phyloP scores from a whole-genome alignment of 2,113 vertebrate species.

The Heterotilapia buettikoferi region DNA sequence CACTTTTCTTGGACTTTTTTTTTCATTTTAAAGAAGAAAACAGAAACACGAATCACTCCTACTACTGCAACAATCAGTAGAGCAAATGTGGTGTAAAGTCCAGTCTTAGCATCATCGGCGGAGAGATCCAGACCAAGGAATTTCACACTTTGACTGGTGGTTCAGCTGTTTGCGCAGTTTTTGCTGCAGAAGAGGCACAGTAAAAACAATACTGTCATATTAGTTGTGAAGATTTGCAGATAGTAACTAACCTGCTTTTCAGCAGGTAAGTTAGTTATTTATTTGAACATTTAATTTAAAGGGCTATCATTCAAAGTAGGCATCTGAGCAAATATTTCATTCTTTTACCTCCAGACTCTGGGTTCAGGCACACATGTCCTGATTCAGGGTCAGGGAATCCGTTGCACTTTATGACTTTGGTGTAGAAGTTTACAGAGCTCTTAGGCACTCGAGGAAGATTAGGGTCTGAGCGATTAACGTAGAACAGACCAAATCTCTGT shows the following conservation, averaged over 20 bases:
- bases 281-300: background rate
- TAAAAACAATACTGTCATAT: background rate
- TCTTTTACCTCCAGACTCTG: slow-evolving; percentile 70
- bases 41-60: slow-evolving; percentile 34
- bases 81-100: slow-evolving; percentile 76
- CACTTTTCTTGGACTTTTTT: background rate
- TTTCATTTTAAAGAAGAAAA: slow-evolving; percentile 25
- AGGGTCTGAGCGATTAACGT: slow-evolving; percentile 80
- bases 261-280: background rate
- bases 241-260: background rate
- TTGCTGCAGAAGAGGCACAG: slow-evolving; percentile 14
- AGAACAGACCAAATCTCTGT: slow-evolving; percentile 85
- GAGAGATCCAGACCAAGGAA: slow-evolving; percentile 80
- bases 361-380: slow-evolving; percentile 76
- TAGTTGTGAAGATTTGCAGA: background rate
- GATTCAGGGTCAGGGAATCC: slow-evolving; percentile 83
- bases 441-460: slow-evolving; percentile 77
- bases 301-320: background rate
- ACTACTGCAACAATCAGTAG: slow-evolving; percentile 53
- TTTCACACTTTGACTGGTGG: background rate
- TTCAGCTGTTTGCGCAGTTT: background rate
- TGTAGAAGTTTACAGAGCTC: slow-evolving; percentile 74
- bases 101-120: slow-evolving; percentile 60
- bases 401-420: slow-evolving; percentile 79
- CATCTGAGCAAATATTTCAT: background rate